phyloP scores from a whole-genome alignment of 2,888 invertebrate genomes.

The Drosophila niveifrons region DNA sequence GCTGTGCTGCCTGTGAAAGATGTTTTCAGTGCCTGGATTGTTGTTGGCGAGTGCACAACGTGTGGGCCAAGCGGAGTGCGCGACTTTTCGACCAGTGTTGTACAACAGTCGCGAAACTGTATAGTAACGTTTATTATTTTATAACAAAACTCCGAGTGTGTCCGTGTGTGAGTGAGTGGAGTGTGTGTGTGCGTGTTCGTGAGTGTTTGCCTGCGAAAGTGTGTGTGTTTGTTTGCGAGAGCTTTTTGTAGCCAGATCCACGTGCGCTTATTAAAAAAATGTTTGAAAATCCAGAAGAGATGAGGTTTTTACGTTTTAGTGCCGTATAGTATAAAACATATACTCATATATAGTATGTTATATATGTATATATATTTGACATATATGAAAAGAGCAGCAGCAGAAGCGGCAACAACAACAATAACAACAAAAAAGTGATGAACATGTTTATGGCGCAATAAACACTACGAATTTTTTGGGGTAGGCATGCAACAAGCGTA shows the following conservation, averaged over 20 bases:
- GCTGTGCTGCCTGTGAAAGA: slow-evolving; percentile 48
- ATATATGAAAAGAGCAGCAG: slow-evolving; percentile 9
- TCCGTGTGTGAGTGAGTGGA: slow-evolving; percentile 10
- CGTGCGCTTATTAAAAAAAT: slow-evolving; percentile 61
- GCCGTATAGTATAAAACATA: slow-evolving; percentile 24
- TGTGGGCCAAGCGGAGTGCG: slow-evolving; percentile 61
- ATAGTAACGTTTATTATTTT: slow-evolving; percentile 51
- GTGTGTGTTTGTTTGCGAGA: slow-evolving; percentile 24
- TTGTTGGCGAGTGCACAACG: slow-evolving; percentile 82
- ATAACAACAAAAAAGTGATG: not conserved
- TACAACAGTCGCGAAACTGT: slow-evolving; percentile 39
- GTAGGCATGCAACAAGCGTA: slow-evolving; percentile 27
- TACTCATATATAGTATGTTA: not conserved
- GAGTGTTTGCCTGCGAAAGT: slow-evolving; percentile 11
- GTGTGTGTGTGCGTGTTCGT: slow-evolving; percentile 5
- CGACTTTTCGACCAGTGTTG: slow-evolving; percentile 39
- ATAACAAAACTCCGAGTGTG: slow-evolving; percentile 34
- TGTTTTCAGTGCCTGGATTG: slow-evolving; percentile 84
- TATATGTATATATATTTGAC: slow-evolving; percentile 5
- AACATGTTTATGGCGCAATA: slow-evolving; percentile 34
- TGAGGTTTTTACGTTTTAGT: slow-evolving; percentile 43
- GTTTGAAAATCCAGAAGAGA: slow-evolving; percentile 50
- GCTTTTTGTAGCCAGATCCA: slow-evolving; percentile 34
- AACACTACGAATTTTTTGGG: slow-evolving; percentile 19
- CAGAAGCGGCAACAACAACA: not conserved